A percentile compares a stretch with the other conserved stretches of the same genome.
Conservation (phyloP, 1,140 invertebrate genomes). For the Cryptotermes secundus region DNA sequence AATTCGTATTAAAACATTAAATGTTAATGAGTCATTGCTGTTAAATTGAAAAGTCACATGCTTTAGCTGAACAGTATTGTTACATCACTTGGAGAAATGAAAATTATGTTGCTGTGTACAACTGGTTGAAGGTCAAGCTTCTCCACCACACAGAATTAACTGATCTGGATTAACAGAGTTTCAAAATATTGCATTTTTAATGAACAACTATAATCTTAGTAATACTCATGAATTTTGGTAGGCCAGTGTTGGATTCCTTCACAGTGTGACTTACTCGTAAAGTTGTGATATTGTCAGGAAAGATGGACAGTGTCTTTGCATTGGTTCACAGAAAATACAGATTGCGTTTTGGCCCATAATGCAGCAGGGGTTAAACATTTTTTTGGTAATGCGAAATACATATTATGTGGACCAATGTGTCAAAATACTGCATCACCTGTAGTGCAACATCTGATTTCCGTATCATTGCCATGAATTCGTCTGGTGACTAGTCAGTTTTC, state of each 20-base stretch:
- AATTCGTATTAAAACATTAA: conserved; percentile 1
- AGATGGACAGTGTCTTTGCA: background rate
- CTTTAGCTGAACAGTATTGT: background rate
- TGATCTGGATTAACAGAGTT: too few species aligned
- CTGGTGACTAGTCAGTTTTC: background rate
- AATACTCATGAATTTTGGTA: background rate
- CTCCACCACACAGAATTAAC: background rate
- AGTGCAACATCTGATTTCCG: background rate
- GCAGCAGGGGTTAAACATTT: background rate
- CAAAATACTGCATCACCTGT: background rate
- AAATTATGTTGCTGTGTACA: background rate
- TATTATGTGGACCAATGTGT: background rate
- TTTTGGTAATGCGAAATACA: background rate
- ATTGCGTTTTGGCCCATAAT: background rate
- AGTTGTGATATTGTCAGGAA: background rate
- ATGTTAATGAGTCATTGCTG: background rate
- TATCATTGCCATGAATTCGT: conserved; percentile 10
- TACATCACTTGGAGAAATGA: background rate
- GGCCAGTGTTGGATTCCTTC: background rate
- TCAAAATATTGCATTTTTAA: too few species aligned
- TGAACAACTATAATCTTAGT: background rate
- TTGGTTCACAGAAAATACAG: background rate
- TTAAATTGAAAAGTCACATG: background rate
- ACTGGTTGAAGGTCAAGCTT: background rate
- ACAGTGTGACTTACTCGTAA: background rate